Evolutionary conservation across 2,113 vertebrate species (phyloP).

Genomic region (Campylomormyrus numenius): DNA sequence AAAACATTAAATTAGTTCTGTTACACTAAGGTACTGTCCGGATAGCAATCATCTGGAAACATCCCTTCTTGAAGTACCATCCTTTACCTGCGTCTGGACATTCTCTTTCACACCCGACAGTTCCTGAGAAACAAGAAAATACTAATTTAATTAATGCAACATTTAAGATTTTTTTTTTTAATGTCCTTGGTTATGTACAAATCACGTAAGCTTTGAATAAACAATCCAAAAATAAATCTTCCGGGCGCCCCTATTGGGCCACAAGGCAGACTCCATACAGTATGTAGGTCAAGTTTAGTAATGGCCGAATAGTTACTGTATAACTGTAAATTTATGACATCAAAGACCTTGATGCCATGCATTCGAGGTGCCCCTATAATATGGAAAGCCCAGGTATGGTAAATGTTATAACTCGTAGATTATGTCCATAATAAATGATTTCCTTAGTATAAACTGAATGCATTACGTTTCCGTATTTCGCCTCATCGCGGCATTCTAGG

Average conservation of each 20-base stretch:
- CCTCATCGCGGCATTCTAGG: not conserved
- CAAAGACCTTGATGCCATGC: not conserved
- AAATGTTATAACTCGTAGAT: not conserved
- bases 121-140: not conserved
- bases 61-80: not conserved
- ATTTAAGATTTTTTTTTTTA: not conserved
- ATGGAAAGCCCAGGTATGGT: not conserved
- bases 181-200: not conserved
- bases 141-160: not conserved
- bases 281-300: not conserved
- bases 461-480: not conserved
- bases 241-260: not conserved
- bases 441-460: not conserved
- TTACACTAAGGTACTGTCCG: not conserved
- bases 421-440: not conserved
- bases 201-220: not conserved
- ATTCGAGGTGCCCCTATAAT: not conserved
- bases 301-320: constrained; percentile 3
- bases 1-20: not conserved
- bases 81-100: constrained; percentile 87
- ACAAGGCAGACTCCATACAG: not conserved
- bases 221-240: not conserved
- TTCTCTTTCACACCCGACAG: constrained; percentile 44
- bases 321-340: not conserved
- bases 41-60: not conserved